Evolutionary conservation across 37 sponge, comb jelly and placozoan genomes (phyloP), one percentile per base, ranked within the genome.

Genomic region (Lycopodina hypogea): DNA sequence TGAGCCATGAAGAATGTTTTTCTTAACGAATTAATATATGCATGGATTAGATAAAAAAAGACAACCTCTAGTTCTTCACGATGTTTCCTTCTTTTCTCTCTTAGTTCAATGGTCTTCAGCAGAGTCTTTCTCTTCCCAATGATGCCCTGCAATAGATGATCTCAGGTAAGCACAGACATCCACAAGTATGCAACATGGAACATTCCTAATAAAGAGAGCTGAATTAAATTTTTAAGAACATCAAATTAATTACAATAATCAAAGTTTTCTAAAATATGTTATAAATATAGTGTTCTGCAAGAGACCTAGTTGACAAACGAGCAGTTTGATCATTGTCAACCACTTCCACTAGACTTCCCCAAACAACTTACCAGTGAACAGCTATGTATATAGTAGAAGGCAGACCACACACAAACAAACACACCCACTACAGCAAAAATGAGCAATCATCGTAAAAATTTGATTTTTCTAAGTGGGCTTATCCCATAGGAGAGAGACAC

Each of bases 31-130:
- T 18, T 19, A 58, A 21, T 14, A 21, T 58, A 26, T 58, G 15
- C 53, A 11, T 52, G 53, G 15, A 52, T 15, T 52, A 52, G 15
- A 26, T 0, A 6, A 70, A 24, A n/a, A 42, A 62, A 1, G 29
- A 83, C 76, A 55, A 87, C 93, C 90, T 89, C 93, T 40, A 84
- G 12, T 57, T 89, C 84, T 70, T 89, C 93, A 68, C 75, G 79
- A 14, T 61, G 68, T 78, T 78, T 81, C 57, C 84, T 93, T 45
- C 85, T 71, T 60, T 86, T 90, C 77, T 90, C 90, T 37, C 90
- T 81, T 42, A 90, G 68, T 57, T 90, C 87, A 67, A 52, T 71
- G 12, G 71, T 76, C 51, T 86, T 93, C 87, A 93, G 74, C 29
- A 93, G 59, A 11, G 90, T 72, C 57, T 89, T 89, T 72, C 87